Evolutionary conservation across 2,113 vertebrate genomes (phyloP), one percentile per base, ranked within the genome.

Genomic region (Clarias magur): DNA sequence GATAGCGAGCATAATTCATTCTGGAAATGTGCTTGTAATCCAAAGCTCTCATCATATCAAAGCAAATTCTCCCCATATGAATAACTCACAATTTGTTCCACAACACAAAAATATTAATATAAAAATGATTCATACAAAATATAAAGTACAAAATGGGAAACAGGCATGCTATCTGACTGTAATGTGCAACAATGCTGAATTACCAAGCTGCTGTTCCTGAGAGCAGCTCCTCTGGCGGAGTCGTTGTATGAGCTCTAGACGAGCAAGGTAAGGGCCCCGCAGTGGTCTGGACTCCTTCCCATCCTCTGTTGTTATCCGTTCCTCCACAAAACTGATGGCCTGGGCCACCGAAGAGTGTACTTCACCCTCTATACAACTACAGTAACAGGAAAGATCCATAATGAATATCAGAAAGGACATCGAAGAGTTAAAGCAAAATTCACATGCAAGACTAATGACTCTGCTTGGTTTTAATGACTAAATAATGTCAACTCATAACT

Each of bases 241-340:
- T 4, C 97, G 95, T 88, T 95, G 92, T 1, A 99, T 98, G 67
- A 99, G 92, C 85, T 99, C 98, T 85, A 99, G 94, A 10, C 96
- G 96, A 88, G 97, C 98, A 72, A 99, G 89, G 85, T 96, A 96
- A 0, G 98, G 98, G 1, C 98, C 98, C 88, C 98, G 94, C 1
- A 98, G 96, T 0, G 95, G 96, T 4, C 96, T 96, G 0, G 95
- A 93, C 63, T 96, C 97, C 94, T 95, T 96, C 0, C 91, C 89
- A 57, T 98, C 97, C 91, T 97, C 96, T 1, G 80, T 92, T 0
- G 89, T 87, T 30, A 99, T 94, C 53, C 96, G 93, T 62, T 97
- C 96, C 90, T 97, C 96, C 89, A 99, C 95, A 82, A 99, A 99
- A n/a, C 83, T 93, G 91, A 98, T 94, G 82, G 96, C 97, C 65